phyloP scores from a whole-genome alignment of 2,113 vertebrate genomes.

The Grammomys dolichurus region DNA sequence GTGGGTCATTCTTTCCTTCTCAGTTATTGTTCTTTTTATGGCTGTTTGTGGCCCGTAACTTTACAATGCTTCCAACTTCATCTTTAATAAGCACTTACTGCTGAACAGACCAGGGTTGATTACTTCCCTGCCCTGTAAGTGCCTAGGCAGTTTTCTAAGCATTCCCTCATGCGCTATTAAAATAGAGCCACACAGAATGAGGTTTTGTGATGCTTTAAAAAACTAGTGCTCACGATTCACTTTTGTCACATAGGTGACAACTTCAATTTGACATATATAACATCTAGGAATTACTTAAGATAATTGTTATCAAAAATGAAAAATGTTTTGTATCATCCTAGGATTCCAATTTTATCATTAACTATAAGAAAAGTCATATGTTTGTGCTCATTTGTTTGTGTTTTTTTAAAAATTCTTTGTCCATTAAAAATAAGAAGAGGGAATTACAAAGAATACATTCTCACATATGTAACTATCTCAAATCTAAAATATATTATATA shows the following conservation, averaged over 20 bases:
- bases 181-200: slow-evolving; percentile 68
- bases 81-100: slow-evolving; percentile 77
- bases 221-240: slow-evolving; percentile 66
- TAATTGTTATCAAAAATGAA: slow-evolving; percentile 50
- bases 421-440: not conserved
- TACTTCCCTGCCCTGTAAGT: slow-evolving; percentile 66
- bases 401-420: not conserved
- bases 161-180: slow-evolving; percentile 60
- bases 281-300: slow-evolving; percentile 70
- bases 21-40: slow-evolving; percentile 77
- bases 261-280: slow-evolving; percentile 75
- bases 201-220: slow-evolving; percentile 11
- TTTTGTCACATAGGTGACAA: slow-evolving; percentile 72
- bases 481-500: not conserved
- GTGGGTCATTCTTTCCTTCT: slow-evolving; percentile 65
- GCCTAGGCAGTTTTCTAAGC: slow-evolving; percentile 33
- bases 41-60: slow-evolving; percentile 71
- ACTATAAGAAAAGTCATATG: slow-evolving; percentile 74
- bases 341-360: slow-evolving; percentile 86
- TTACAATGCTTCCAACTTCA: slow-evolving; percentile 71
- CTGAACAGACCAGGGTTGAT: slow-evolving; percentile 66
- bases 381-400: not conserved
- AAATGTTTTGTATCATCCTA: slow-evolving; percentile 80
- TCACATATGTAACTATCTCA: not conserved
- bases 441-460: not conserved